phyloP scores from a whole-genome alignment of 2,888 invertebrate genomes.

The Calliopum simillimum region DNA sequence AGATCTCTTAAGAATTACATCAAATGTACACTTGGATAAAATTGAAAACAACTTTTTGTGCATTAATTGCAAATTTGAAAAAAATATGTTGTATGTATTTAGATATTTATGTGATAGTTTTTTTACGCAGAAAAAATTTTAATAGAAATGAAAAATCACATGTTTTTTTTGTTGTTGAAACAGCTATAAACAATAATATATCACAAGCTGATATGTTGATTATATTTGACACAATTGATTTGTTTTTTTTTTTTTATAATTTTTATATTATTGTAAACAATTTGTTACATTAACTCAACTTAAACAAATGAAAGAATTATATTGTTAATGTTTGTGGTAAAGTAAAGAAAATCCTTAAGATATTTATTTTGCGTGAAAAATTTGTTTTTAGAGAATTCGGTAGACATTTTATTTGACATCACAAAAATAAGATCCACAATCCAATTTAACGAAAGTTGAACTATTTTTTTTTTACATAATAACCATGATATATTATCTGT shows the following conservation, averaged over 20 bases:
- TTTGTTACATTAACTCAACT: constrained; percentile 1
- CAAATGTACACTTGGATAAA: constrained; percentile 61
- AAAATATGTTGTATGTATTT: constrained; percentile 14
- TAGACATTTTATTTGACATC: constrained; percentile 61
- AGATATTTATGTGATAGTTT: constrained; percentile 16
- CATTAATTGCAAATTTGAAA: constrained; percentile 57
- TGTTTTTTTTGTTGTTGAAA: constrained; percentile 20
- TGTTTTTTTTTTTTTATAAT: constrained; percentile 30
- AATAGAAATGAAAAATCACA: constrained; percentile 32
- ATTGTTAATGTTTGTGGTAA: constrained; percentile 46
- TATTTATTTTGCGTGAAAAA: constrained; percentile 27
- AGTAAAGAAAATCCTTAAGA: constrained; percentile 41
- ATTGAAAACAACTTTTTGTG: constrained; percentile 68
- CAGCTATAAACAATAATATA: constrained; percentile 21
- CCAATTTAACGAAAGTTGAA: not conserved
- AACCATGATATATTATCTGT: constrained; percentile 35
- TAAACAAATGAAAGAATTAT: no score
- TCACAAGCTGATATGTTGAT: constrained; percentile 10
- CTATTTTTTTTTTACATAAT: constrained; percentile 11
- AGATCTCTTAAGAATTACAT: not conserved
- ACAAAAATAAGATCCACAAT: constrained; percentile 5
- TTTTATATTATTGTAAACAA: constrained; percentile 8
- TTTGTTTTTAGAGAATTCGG: constrained; percentile 50
- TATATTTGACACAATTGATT: constrained; percentile 33
- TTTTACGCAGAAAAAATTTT: constrained; percentile 34